Percentiles rank a stretch among this genome's conserved stretches.
phyloP scores from a whole-genome alignment of 2,888 invertebrate genomes.

The Agriotes lineatus region DNA sequence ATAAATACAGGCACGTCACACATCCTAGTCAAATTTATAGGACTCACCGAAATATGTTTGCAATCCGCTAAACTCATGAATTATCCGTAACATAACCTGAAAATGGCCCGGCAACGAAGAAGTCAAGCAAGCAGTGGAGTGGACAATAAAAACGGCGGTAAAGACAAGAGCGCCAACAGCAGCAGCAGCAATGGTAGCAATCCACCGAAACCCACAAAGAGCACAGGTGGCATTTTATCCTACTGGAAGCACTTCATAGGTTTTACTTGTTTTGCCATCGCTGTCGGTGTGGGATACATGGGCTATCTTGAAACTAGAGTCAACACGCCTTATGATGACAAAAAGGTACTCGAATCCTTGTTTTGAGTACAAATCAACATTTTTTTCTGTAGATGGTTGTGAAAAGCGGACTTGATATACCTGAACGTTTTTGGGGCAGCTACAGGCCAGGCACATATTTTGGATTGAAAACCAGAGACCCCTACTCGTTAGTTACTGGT shows the following conservation, averaged over 20 bases:
- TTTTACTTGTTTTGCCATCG: conserved; percentile 74
- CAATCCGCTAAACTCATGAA: not conserved
- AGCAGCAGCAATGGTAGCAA: conserved; percentile 66
- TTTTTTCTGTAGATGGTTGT: conserved; percentile 73
- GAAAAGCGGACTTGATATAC: conserved; percentile 77
- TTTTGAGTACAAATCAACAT: conserved; percentile 3
- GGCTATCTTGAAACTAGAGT: conserved; percentile 91
- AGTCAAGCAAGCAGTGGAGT: conserved; percentile 39
- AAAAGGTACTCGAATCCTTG: conserved; percentile 73
- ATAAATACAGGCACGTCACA: not conserved
- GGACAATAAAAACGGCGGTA: conserved; percentile 42
- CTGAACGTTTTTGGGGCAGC: conserved; percentile 92
- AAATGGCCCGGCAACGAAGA: conserved; percentile 50
- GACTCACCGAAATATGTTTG: not conserved
- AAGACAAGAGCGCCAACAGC: conserved; percentile 54
- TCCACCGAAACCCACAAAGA: conserved; percentile 55
- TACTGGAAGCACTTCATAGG: conserved; percentile 75
- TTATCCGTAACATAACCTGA: conserved; percentile 5
- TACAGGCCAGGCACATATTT: conserved; percentile 92
- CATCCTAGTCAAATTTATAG: not conserved
- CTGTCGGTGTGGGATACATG: conserved; percentile 80
- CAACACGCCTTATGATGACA: conserved; percentile 85
- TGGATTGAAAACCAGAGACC: conserved; percentile 91
- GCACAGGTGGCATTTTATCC: conserved; percentile 50
- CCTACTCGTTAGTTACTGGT: conserved; percentile 90